These are phyloP conservation scores for Rhopalosiphum maidis DNA, from an alignment of 1,140 invertebrate species.

Conservation along the genomic window DNA sequence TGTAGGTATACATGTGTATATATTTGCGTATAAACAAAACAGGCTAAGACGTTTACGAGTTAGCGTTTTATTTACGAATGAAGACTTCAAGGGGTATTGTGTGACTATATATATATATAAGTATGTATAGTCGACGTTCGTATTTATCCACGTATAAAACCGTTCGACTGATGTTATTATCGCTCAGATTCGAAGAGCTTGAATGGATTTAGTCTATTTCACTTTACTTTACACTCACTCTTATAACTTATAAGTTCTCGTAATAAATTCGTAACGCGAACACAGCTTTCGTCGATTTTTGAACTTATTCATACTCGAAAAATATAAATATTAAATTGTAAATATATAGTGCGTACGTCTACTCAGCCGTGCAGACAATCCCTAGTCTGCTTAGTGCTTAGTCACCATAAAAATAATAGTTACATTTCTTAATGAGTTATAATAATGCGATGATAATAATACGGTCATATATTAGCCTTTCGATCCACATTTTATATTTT, in stretches of 20 bases:
- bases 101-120: too few species aligned
- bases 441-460: background rate
- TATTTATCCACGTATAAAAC: background rate
- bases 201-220: background rate
- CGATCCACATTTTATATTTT: background rate
- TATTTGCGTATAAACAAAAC: background rate
- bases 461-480: background rate
- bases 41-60: background rate
- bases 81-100: background rate
- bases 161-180: background rate
- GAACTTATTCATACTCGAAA: background rate
- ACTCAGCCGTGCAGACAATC: background rate
- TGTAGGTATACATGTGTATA: background rate
- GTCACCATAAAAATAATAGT: background rate
- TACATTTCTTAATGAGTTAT: background rate
- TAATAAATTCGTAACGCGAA: background rate
- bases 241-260: background rate
- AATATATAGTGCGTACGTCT: background rate
- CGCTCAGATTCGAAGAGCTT: background rate
- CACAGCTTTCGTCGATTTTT: background rate
- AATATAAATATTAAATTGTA: background rate
- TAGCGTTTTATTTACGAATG: background rate
- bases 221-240: background rate
- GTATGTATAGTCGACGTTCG: background rate
- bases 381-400: background rate